These are phyloP conservation scores for Ptilodon capucinus DNA, from an alignment of 2,888 invertebrate species.

Conservation along the genomic window DNA sequence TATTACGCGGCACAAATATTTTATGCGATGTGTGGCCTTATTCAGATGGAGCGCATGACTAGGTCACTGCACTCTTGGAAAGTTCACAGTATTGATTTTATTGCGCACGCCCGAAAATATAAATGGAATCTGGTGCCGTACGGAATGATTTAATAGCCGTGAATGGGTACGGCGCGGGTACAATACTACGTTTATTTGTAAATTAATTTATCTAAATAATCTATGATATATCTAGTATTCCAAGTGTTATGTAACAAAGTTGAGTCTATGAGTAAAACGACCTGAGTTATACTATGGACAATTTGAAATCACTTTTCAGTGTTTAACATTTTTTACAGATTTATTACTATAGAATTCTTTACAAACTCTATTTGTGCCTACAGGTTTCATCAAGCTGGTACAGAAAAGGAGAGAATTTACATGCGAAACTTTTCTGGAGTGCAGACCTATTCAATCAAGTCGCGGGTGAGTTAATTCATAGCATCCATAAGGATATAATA, in stretches of 20 bases:
- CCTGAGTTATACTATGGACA: background rate
- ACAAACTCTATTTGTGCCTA: constrained; percentile 24
- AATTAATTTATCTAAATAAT: constrained; percentile 19
- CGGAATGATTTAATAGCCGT: constrained; percentile 50
- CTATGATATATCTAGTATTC: background rate
- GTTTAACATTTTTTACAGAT: background rate
- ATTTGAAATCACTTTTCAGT: no score
- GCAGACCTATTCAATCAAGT: constrained; percentile 39
- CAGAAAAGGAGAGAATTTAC: constrained; percentile 31
- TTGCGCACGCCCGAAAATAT: constrained; percentile 80
- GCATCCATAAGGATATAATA: constrained; percentile 21
- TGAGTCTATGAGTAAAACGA: background rate
- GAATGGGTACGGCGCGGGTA: constrained; percentile 24
- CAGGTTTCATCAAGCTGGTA: constrained; percentile 39
- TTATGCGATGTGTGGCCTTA: constrained; percentile 68
- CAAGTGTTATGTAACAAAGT: background rate
- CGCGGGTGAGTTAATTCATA: constrained; percentile 50
- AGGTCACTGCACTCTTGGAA: constrained; percentile 78
- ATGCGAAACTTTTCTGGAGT: constrained; percentile 44
- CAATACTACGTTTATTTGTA: constrained; percentile 7
- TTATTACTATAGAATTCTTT: constrained; percentile 24
- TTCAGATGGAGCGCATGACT: constrained; percentile 63
- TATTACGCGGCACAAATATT: constrained; percentile 36
- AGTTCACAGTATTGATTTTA: constrained; percentile 82
- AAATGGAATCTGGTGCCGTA: constrained; percentile 60